A percentile compares a stretch with the other conserved stretches of the same genome.
Conservation (phyloP, 2,888 invertebrate species). For the Maniola hyperantus region DNA sequence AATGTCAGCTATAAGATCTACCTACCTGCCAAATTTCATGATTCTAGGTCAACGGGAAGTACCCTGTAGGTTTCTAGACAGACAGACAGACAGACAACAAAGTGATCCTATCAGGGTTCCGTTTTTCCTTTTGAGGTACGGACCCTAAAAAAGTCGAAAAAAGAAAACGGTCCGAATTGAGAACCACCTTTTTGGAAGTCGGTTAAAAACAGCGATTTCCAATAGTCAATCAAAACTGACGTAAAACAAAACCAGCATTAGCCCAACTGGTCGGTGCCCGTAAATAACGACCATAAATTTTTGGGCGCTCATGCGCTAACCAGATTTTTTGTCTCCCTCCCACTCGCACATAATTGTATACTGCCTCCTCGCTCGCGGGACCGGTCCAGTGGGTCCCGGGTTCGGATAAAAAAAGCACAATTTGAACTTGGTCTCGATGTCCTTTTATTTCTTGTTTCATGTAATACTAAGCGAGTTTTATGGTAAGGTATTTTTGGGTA, state of each 20-base stretch:
- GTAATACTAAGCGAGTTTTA: not conserved
- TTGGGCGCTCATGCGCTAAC: slow-evolving; percentile 10
- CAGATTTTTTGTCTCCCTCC: slow-evolving; percentile 17
- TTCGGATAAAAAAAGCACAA: slow-evolving; percentile 8
- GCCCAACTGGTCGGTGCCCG: not conserved
- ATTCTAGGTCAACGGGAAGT: too few species aligned
- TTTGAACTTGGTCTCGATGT: slow-evolving; percentile 7
- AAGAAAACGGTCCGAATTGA: too few species aligned
- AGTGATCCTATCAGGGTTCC: too few species aligned
- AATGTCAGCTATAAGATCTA: too few species aligned
- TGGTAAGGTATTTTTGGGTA: slow-evolving; percentile 14
- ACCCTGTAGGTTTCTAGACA: too few species aligned
- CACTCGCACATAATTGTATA: not conserved
- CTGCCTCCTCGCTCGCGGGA: slow-evolving; percentile 5
- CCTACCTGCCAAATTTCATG: too few species aligned
- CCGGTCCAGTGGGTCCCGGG: slow-evolving; percentile 18
- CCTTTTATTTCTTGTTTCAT: slow-evolving; percentile 6
- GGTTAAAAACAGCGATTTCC: too few species aligned
- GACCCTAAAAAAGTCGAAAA: too few species aligned
- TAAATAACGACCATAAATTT: slow-evolving; percentile 12
- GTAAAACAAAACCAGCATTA: not conserved
- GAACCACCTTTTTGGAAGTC: too few species aligned
- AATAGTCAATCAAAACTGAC: too few species aligned
- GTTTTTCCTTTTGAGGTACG: too few species aligned
- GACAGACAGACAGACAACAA: too few species aligned